Evolutionary conservation across 2,888 invertebrate genomes (phyloP).

Genomic region (Marronus borbonicus): DNA sequence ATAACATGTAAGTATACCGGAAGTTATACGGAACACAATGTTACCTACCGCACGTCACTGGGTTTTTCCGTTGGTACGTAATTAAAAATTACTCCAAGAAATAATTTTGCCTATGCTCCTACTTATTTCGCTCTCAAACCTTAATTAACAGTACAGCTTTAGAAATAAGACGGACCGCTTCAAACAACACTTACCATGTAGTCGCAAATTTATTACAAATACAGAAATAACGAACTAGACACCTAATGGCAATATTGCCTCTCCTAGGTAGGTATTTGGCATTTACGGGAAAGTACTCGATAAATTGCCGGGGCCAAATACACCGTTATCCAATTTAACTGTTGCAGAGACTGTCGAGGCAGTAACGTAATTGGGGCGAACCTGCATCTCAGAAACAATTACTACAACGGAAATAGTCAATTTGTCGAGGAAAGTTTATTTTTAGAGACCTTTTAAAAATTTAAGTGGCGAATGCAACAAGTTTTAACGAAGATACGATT

Average conservation of each 20-base stretch:
- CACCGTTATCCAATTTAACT: slow-evolving; percentile 36
- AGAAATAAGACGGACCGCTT: no score
- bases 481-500: slow-evolving; percentile 50
- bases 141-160: no score
- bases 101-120: no score
- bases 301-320: slow-evolving; percentile 32
- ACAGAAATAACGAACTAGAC: neutral
- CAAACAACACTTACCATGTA: no score
- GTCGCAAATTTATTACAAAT: neutral
- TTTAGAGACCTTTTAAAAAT: slow-evolving; percentile 30
- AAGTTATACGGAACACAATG: no score
- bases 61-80: no score
- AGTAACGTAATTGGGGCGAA: slow-evolving; percentile 34
- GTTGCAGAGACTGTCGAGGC: slow-evolving; percentile 25
- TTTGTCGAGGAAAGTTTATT: slow-evolving; percentile 44
- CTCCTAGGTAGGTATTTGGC: slow-evolving; percentile 10
- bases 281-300: slow-evolving; percentile 21
- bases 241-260: slow-evolving; percentile 9
- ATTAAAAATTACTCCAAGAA: no score
- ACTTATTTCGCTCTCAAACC: no score
- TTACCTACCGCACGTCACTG: no score
- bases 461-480: slow-evolving; percentile 49
- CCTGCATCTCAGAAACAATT: slow-evolving; percentile 43
- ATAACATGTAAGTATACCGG: no score
- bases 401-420: slow-evolving; percentile 41